Evolutionary conservation across 2,797 vertebrate species (phyloP).

Genomic region (Psittacula derbiana): DNA sequence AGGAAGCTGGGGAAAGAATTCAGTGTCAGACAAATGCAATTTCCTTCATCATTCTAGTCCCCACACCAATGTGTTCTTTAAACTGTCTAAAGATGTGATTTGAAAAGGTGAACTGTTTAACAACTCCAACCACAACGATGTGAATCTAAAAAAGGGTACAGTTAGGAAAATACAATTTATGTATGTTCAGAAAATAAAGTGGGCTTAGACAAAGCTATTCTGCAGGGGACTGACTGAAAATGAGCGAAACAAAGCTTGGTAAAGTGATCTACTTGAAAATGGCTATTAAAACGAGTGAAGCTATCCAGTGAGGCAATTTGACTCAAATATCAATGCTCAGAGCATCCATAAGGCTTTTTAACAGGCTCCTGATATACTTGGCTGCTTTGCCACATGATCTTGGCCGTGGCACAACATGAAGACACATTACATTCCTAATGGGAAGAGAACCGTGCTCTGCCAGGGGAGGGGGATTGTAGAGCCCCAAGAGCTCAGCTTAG

Average conservation of each 20-base stretch:
- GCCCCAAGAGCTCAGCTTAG: slow-evolving; percentile 35
- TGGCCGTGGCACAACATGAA: background rate
- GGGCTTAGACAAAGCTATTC: background rate
- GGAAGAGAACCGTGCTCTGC: background rate
- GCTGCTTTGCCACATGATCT: background rate
- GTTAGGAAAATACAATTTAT: background rate
- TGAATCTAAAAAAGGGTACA: background rate
- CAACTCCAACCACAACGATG: background rate
- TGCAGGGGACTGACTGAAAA: background rate
- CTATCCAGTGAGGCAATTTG: background rate
- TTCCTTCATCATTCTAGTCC: background rate
- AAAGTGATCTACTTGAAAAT: background rate
- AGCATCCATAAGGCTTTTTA: slow-evolving; percentile 8
- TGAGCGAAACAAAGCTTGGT: background rate
- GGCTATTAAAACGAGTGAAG: slow-evolving; percentile 16
- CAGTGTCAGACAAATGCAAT: background rate
- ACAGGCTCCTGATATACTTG: background rate
- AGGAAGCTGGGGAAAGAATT: background rate
- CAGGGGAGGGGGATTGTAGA: background rate
- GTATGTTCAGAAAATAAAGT: background rate
- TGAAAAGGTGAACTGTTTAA: background rate
- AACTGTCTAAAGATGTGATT: background rate
- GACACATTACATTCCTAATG: slow-evolving; percentile 11
- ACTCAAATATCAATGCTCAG: background rate
- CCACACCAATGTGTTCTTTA: background rate